phyloP scores from a whole-genome alignment of 1,140 invertebrate species.

The Drosophila sechellia region DNA sequence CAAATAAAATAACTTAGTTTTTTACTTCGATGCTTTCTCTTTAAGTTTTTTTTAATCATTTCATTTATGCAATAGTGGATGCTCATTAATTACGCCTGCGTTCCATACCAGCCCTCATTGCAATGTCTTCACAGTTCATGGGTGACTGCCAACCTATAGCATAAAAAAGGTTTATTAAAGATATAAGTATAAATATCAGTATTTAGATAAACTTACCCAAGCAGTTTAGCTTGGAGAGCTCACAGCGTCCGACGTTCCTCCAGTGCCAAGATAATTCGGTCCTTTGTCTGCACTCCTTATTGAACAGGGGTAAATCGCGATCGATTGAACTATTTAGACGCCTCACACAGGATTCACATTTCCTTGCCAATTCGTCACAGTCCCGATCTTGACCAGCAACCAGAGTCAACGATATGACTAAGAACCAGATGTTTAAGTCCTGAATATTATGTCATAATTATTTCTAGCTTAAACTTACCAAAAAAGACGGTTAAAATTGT shows the following conservation, averaged over 20 bases:
- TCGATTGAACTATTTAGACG: not conserved
- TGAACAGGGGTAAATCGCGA: conserved; percentile 10
- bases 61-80: not conserved
- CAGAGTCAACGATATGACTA: conserved; percentile 31
- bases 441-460: no score
- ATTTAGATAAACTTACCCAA: conserved; percentile 14
- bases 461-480: conserved; percentile 2
- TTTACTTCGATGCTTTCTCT: conserved; percentile 42
- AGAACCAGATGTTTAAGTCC: no score
- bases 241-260: conserved; percentile 43
- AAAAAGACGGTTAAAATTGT: conserved; percentile 3
- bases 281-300: conserved; percentile 21
- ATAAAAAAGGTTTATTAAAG: not conserved
- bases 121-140: conserved; percentile 34
- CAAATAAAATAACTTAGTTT: not conserved
- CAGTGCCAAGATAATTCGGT: conserved; percentile 25
- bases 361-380: conserved; percentile 12
- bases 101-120: conserved; percentile 16
- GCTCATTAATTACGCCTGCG: not conserved
- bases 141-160: conserved; percentile 12
- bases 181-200: no score
- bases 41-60: conserved; percentile 17
- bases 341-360: conserved; percentile 12
- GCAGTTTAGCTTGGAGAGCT: conserved; percentile 27
- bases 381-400: conserved; percentile 33